These are phyloP conservation scores for Zosterops japonicus DNA, from an alignment of 2,113 vertebrate species.

Conservation along the genomic window DNA sequence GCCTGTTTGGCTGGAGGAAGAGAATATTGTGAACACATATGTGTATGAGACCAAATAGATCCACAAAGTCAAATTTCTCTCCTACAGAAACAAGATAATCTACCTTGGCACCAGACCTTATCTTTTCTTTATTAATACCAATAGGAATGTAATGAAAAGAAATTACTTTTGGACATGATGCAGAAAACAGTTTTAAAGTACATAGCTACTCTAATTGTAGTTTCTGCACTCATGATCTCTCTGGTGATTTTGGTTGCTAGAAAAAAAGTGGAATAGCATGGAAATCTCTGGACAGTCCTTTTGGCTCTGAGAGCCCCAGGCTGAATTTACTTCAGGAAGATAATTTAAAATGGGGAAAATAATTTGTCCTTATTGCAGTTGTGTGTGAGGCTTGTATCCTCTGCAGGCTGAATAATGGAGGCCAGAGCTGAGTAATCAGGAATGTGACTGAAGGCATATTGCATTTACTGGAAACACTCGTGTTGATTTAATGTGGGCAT, in stretches of 20 bases:
- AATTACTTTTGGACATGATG: background rate
- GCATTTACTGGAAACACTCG: background rate
- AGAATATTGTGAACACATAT: background rate
- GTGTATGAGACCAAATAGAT: background rate
- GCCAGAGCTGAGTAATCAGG: background rate
- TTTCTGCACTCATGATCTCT: background rate
- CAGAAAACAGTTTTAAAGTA: background rate
- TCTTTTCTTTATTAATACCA: background rate
- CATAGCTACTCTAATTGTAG: background rate
- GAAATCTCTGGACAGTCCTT: background rate
- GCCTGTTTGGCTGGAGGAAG: background rate
- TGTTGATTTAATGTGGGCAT: background rate
- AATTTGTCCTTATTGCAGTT: background rate
- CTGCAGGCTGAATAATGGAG: background rate
- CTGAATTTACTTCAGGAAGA: background rate
- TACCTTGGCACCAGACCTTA: background rate
- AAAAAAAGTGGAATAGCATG: background rate
- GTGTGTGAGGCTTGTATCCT: background rate
- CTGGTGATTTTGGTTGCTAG: background rate
- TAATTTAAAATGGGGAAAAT: background rate
- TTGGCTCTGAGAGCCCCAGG: background rate
- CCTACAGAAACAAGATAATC: background rate
- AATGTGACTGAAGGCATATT: background rate
- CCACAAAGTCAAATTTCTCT: background rate
- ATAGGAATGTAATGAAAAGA: background rate